A percentile compares a stretch with the other conserved stretches of the same genome.
phyloP scores from a whole-genome alignment of 1,140 invertebrate genomes.

The Nasonia giraulti region DNA sequence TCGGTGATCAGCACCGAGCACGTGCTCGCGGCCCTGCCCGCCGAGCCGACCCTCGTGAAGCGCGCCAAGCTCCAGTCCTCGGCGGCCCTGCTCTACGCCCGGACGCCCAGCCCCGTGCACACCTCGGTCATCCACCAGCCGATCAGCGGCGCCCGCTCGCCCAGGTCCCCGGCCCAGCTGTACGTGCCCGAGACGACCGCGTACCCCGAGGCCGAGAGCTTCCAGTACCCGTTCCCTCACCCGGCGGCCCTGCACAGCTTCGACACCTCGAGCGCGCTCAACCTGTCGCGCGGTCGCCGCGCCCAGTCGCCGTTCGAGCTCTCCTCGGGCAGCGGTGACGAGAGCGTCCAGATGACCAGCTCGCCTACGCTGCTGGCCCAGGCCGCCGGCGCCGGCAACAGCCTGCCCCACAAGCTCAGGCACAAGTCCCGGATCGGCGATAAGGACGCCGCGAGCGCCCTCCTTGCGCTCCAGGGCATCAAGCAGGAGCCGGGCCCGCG shows the following conservation, averaged over 20 bases:
- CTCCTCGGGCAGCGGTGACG: conserved; percentile 83
- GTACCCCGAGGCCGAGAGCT: conserved; percentile 70
- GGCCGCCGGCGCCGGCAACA: conserved; percentile 71
- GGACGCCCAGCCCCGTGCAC: conserved; percentile 79
- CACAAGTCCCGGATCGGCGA: conserved; percentile 94
- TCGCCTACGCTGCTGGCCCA: conserved; percentile 61
- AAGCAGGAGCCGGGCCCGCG: conserved; percentile 88
- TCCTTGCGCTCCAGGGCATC: conserved; percentile 86
- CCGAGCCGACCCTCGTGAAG: conserved; percentile 89
- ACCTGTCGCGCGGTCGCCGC: conserved; percentile 73
- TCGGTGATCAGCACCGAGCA: conserved; percentile 90
- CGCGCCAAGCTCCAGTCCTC: conserved; percentile 80
- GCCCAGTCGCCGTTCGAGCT: conserved; percentile 81
- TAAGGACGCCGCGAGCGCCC: conserved; percentile 87
- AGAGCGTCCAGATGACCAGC: conserved; percentile 67
- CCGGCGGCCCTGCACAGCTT: conserved; percentile 73
- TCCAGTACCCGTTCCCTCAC: conserved; percentile 74
- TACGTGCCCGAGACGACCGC: conserved; percentile 66
- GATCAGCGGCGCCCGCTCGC: conserved; percentile 67
- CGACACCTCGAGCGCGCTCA: conserved; percentile 76
- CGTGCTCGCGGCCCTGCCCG: conserved; percentile 87
- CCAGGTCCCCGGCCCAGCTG: conserved; percentile 69
- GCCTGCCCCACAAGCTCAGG: conserved; percentile 90
- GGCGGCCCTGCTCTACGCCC: conserved; percentile 73
- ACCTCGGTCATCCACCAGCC: conserved; percentile 82